Conservation (phyloP, 2,797 vertebrate genomes). For the Gila robusta region DNA sequence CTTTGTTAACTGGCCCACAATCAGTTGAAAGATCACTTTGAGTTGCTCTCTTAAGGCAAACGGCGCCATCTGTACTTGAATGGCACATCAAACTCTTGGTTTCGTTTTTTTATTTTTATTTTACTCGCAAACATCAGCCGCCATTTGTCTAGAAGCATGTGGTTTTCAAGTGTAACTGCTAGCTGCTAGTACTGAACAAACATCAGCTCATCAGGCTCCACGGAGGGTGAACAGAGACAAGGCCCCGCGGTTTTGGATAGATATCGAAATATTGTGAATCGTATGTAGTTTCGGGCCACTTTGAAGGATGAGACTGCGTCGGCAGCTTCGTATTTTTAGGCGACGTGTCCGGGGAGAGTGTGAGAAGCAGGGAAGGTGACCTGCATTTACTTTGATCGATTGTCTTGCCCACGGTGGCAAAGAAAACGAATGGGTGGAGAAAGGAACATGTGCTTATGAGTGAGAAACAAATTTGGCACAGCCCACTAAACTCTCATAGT, state of each 20-base stretch:
- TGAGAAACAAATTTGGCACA: constrained; percentile 75
- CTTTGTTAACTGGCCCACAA: constrained; percentile 13
- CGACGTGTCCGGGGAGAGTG: constrained; percentile 65
- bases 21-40: background rate
- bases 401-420: constrained; percentile 65
- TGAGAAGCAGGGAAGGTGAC: constrained; percentile 77
- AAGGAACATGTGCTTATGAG: constrained; percentile 48
- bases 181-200: constrained; percentile 19
- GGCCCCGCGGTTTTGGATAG: constrained; percentile 8
- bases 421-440: constrained; percentile 32
- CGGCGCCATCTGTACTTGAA: constrained; percentile 13
- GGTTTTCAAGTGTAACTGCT: constrained; percentile 32
- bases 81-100: constrained; percentile 32
- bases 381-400: constrained; percentile 75
- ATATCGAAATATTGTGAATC: background rate
- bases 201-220: constrained; percentile 12
- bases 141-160: constrained; percentile 9
- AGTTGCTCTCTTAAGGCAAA: constrained; percentile 39
- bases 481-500: constrained; percentile 56
- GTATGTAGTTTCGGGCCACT: constrained; percentile 60
- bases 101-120: background rate
- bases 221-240: background rate
- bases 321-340: constrained; percentile 80
- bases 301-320: constrained; percentile 76
- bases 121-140: background rate